These are phyloP conservation scores for Anhinga rufa DNA, from an alignment of 2,113 vertebrate species.

Conservation along the genomic window DNA sequence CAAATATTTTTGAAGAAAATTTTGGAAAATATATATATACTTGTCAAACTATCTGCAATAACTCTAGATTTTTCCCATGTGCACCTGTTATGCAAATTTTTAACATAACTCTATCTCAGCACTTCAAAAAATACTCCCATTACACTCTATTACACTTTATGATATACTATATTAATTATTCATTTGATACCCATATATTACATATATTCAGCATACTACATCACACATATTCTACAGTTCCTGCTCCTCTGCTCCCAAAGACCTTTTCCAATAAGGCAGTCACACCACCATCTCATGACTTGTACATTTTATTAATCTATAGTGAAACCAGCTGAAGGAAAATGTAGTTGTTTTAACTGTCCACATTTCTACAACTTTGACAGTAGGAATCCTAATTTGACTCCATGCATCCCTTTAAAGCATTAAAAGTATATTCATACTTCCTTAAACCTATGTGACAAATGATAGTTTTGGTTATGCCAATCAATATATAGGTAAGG, in stretches of 20 bases:
- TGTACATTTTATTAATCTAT: neutral
- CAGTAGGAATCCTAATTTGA: neutral
- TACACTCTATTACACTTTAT: neutral
- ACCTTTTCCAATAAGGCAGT: neutral
- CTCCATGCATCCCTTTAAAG: neutral
- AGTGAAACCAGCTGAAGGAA: neutral
- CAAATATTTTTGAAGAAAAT: neutral
- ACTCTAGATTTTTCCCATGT: neutral
- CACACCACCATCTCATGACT: neutral
- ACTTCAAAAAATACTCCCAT: neutral
- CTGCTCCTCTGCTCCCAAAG: neutral
- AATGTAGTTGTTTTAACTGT: neutral
- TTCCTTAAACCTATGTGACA: neutral
- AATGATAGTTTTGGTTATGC: neutral
- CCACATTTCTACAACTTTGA: neutral
- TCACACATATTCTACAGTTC: neutral
- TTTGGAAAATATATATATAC: neutral
- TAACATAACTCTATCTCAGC: neutral
- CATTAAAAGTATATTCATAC: neutral
- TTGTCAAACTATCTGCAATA: neutral
- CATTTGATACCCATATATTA: neutral
- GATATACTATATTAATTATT: neutral
- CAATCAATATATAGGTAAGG: neutral
- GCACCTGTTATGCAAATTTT: neutral
- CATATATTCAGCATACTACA: neutral